Evolutionary conservation across 2,113 vertebrate genomes (phyloP), one percentile per base, ranked within the genome.

Genomic region (Deroptyus accipitrinus): DNA sequence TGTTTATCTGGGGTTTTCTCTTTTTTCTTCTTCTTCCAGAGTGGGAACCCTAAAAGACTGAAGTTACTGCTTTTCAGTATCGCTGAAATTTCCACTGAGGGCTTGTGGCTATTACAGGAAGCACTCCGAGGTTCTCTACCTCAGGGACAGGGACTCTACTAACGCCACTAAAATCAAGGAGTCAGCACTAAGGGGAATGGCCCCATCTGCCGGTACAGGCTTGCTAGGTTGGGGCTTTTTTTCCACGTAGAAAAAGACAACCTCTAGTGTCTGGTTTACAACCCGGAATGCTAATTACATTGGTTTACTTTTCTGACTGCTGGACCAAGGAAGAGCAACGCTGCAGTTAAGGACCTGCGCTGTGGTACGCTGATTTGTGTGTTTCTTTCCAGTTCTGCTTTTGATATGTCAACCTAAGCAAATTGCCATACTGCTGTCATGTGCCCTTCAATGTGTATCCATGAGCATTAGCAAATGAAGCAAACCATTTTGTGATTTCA

Each of bases 191-290:
- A 11, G 64, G 70, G 15, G n/a, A 90, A 90, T 33, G 86, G 94
- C 96, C 74, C 96, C 96, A 95, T 92, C 96, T 96, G 80, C 96
- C 92, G 95, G 96, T 19, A 17, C 17, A 13, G 48, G 16, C 18
- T 63, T 49, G 39, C 61, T 49, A 22, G 3, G 17, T 24, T 66
- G 74, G 10, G 11, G 1, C 6, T 24, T 42, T n/a, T 83, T 31
- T 31, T 23, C 13, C 24, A 8, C 9, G 4, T 14, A 22, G 35
- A 18, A 30, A 41, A 66, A 37, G 44, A 20, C 20, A 17, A 54
- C 55, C 17, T 59, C 33, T 28, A 7, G 5, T 18, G 51, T 41
- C 72, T 20, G 46, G 7, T 25, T 82, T 14, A 18, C 25, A 35
- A 23, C 22, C 3, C 6, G 64, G 57, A 72, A 44, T 11, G 23